phyloP scores from a whole-genome alignment of 1,140 invertebrate genomes.

The Octopus sinensis region DNA sequence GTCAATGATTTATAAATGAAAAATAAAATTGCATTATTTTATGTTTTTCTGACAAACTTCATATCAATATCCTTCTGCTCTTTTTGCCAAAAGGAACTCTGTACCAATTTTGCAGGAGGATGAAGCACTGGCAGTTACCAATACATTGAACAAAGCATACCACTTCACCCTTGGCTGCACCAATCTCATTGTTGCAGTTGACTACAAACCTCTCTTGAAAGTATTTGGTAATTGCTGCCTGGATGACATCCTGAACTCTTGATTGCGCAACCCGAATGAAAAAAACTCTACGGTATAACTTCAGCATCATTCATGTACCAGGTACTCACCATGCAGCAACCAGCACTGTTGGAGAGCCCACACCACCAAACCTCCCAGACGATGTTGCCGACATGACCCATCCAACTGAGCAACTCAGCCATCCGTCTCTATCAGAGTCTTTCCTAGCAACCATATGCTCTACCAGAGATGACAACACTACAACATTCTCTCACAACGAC shows the following conservation, averaged over 20 bases:
- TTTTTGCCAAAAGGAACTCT: no score
- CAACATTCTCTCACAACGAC: not conserved
- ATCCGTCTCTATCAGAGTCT: not conserved
- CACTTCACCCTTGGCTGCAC: constrained; percentile 32
- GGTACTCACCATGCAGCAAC: constrained; percentile 25
- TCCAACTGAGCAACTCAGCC: not conserved
- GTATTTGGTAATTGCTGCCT: no score
- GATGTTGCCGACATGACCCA: constrained; percentile 18
- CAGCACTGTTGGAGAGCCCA: constrained; percentile 26
- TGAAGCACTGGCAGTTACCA: constrained; percentile 35
- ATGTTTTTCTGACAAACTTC: no score
- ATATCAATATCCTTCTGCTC: no score
- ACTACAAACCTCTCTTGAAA: constrained; percentile 29
- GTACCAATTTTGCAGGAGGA: constrained; percentile 18
- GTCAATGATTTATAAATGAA: no score
- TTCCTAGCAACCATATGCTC: not conserved
- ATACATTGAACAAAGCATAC: constrained; percentile 31
- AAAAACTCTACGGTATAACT: constrained; percentile 17
- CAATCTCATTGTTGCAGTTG: constrained; percentile 30
- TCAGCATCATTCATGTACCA: constrained; percentile 16
- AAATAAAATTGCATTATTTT: no score
- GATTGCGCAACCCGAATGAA: constrained; percentile 28
- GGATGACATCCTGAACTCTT: constrained; percentile 21
- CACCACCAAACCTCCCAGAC: constrained; percentile 19
- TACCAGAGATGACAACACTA: not conserved